phyloP scores from a whole-genome alignment of 2,113 vertebrate genomes.

The Sinocyclocheilus anshuiensis region DNA sequence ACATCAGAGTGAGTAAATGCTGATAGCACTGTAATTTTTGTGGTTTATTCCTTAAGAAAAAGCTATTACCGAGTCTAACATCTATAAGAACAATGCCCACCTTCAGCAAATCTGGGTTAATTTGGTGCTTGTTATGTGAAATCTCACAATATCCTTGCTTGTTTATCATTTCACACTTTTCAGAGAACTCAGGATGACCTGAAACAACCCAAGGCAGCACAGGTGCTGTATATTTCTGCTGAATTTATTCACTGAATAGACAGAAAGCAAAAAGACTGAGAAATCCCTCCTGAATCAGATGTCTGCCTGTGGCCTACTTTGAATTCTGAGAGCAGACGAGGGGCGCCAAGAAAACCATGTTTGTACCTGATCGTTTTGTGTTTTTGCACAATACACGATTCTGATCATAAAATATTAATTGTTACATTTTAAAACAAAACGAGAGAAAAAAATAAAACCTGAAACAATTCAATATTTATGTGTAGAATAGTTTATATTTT shows the following conservation, averaged over 20 bases:
- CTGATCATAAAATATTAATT: not conserved
- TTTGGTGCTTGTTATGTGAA: not conserved
- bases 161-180: not conserved
- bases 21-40: not conserved
- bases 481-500: not conserved
- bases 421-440: not conserved
- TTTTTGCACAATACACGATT: not conserved
- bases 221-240: not conserved
- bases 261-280: not conserved
- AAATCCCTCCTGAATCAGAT: not conserved
- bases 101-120: not conserved
- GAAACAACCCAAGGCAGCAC: not conserved
- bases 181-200: not conserved
- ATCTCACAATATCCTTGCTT: not conserved
- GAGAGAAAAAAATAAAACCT: not conserved
- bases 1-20: not conserved
- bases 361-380: not conserved
- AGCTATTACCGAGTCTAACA: not conserved
- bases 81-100: not conserved
- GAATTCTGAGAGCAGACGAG: not conserved
- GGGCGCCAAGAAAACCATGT: not conserved
- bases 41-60: not conserved
- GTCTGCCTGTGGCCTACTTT: slow-evolving; percentile 13
- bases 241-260: not conserved
- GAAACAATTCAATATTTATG: not conserved